phyloP scores from a whole-genome alignment of 1,140 invertebrate species.

The Ips typographus region DNA sequence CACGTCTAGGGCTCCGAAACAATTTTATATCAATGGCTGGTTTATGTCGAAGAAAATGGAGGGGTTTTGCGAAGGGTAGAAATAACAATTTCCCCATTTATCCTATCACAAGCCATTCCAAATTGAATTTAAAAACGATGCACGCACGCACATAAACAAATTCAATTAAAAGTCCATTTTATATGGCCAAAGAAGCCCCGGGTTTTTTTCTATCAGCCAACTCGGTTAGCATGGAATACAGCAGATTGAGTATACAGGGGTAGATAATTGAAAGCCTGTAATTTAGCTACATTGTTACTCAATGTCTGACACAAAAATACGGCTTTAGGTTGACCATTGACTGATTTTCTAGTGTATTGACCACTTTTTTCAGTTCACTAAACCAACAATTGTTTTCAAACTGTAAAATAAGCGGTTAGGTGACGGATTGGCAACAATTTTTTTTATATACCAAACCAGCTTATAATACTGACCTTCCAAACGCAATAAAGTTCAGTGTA shows the following conservation, averaged over 20 bases:
- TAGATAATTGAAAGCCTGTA: not conserved
- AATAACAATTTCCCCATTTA: slow-evolving; percentile 40
- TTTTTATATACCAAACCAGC: too few species aligned
- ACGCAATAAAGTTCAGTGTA: too few species aligned
- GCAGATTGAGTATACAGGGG: not conserved
- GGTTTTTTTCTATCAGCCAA: slow-evolving; percentile 13
- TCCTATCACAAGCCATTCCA: slow-evolving; percentile 35
- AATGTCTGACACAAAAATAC: too few species aligned
- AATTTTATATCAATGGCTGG: slow-evolving; percentile 11
- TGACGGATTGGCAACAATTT: too few species aligned
- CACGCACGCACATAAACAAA: slow-evolving; percentile 40
- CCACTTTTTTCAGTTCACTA: too few species aligned
- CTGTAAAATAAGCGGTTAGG: too few species aligned
- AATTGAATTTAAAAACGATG: slow-evolving; percentile 37
- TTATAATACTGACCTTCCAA: too few species aligned
- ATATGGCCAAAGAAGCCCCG: slow-evolving; percentile 27
- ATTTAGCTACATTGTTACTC: too few species aligned
- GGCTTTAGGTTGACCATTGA: too few species aligned
- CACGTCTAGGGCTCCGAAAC: not conserved
- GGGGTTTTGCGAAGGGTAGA: slow-evolving; percentile 12
- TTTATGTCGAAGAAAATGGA: slow-evolving; percentile 13
- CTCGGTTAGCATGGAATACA: not conserved
- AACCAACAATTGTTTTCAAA: too few species aligned
- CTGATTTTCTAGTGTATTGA: too few species aligned
- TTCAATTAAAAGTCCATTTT: slow-evolving; percentile 39